Conservation (phyloP, 2,888 invertebrate genomes). For the Hyposoter didymator region DNA sequence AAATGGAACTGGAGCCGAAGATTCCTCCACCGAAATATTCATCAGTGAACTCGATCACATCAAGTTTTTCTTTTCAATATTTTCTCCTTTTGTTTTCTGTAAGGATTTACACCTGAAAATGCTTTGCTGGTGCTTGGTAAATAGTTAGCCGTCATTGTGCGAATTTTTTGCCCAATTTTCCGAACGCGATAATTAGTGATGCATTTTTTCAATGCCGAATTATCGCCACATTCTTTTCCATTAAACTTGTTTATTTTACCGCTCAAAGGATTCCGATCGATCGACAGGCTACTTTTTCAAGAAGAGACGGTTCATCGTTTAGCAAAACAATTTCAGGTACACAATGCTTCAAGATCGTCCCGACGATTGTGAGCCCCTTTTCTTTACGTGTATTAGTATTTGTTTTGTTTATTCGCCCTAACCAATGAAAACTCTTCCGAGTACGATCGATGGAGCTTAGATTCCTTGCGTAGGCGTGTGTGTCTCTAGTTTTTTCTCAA, state of each 20-base stretch:
- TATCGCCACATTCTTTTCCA: conserved; percentile 26
- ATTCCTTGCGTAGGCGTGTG: neutral
- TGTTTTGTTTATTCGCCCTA: conserved; percentile 20
- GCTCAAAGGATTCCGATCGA: conserved; percentile 3
- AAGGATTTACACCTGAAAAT: conserved; percentile 60
- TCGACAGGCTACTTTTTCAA: conserved; percentile 42
- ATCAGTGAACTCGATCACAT: conserved; percentile 55
- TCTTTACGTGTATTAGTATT: conserved; percentile 27
- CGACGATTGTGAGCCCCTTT: conserved; percentile 51
- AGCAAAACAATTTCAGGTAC: conserved; percentile 70
- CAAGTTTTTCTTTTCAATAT: conserved; percentile 28
- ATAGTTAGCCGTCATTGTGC: conserved; percentile 55
- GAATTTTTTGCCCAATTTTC: conserved; percentile 28
- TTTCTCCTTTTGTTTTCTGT: conserved; percentile 19
- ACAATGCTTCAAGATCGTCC: conserved; percentile 60
- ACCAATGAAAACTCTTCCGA: conserved; percentile 39
- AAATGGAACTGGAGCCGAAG: conserved; percentile 42
- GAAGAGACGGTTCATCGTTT: conserved; percentile 38
- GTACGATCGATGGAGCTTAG: conserved; percentile 26
- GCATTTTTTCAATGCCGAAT: conserved; percentile 24
- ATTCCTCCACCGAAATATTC: conserved; percentile 55
- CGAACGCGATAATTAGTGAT: neutral
- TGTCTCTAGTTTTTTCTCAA: neutral
- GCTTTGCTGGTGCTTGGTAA: conserved; percentile 57
- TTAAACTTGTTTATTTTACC: neutral